A percentile compares a stretch with the other conserved stretches of the same genome.
phyloP scores from a whole-genome alignment of 1,140 invertebrate species.

The Babylonia areolata region DNA sequence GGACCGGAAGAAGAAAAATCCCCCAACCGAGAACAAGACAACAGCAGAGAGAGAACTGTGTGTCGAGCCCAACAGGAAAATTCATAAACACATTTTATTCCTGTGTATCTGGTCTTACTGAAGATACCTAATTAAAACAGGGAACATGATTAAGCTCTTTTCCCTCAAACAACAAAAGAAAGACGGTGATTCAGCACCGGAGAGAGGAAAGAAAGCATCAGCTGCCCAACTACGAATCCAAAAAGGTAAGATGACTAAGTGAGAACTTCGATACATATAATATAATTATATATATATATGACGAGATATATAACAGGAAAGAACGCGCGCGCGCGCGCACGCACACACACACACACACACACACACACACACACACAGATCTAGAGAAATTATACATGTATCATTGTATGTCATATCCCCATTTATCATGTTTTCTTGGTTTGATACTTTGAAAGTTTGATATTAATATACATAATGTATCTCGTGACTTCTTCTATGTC shows the following conservation, averaged over 20 bases:
- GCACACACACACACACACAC: too few species aligned
- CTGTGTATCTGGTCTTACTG: not conserved
- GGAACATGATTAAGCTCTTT: constrained; percentile 96
- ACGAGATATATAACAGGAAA: too few species aligned
- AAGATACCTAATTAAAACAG: not conserved
- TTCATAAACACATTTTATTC: not conserved
- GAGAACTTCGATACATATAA: too few species aligned
- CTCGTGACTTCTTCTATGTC: too few species aligned
- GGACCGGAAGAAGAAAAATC: not conserved
- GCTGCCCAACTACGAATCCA: constrained; percentile 97
- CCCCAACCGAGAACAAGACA: not conserved
- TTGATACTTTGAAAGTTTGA: too few species aligned
- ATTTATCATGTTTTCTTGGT: too few species aligned
- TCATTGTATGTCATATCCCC: too few species aligned
- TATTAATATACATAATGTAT: too few species aligned
- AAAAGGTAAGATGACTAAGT: constrained; percentile 92
- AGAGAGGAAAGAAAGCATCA: constrained; percentile 86
- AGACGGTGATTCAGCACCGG: constrained; percentile 86
- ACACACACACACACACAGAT: too few species aligned
- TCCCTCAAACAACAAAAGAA: constrained; percentile 98
- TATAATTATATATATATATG: too few species aligned
- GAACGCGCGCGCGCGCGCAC: too few species aligned
- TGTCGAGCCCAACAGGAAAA: not conserved
- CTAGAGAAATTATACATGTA: too few species aligned
- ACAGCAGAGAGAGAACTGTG: not conserved